phyloP scores from a whole-genome alignment of 2,888 invertebrate genomes.

The Chrysolina haemoptera region DNA sequence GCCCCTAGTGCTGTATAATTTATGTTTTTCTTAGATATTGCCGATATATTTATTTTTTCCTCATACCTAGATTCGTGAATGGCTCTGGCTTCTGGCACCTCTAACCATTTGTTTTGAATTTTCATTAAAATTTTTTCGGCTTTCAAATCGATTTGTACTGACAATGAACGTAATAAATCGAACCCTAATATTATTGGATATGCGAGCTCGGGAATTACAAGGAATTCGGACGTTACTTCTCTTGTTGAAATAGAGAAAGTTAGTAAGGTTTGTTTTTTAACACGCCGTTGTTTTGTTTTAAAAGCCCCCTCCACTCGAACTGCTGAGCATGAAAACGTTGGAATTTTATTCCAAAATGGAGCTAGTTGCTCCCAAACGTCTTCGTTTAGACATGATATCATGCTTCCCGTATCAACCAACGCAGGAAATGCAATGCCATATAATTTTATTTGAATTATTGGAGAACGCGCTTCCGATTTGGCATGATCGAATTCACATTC shows the following conservation, averaged over 20 bases:
- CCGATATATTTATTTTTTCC: constrained; percentile 13
- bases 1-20: not conserved
- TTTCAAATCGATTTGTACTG: constrained; percentile 9
- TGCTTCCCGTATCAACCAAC: constrained; percentile 3
- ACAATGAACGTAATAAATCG: constrained; percentile 25
- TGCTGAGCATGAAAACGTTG: constrained; percentile 7
- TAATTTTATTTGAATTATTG: constrained; percentile 7
- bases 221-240: constrained; percentile 30
- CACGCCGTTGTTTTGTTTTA: constrained; percentile 10
- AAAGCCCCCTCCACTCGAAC: constrained; percentile 4
- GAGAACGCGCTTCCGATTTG: not conserved
- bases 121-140: not conserved
- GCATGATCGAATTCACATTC: constrained; percentile 21
- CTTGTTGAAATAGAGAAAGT: no score
- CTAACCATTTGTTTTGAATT: constrained; percentile 5
- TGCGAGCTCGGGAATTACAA: constrained; percentile 35
- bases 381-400: not conserved
- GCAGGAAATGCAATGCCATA: not conserved
- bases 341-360: constrained; percentile 7
- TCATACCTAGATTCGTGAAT: not conserved
- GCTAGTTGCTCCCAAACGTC: constrained; percentile 10
- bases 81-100: not conserved
- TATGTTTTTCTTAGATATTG: constrained; percentile 2
- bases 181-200: constrained; percentile 38
- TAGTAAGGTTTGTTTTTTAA: not conserved